A percentile compares a stretch with the other conserved stretches of the same genome.
phyloP scores from a whole-genome alignment of 2,888 invertebrate genomes.

The Onthophagus sagittarius region DNA sequence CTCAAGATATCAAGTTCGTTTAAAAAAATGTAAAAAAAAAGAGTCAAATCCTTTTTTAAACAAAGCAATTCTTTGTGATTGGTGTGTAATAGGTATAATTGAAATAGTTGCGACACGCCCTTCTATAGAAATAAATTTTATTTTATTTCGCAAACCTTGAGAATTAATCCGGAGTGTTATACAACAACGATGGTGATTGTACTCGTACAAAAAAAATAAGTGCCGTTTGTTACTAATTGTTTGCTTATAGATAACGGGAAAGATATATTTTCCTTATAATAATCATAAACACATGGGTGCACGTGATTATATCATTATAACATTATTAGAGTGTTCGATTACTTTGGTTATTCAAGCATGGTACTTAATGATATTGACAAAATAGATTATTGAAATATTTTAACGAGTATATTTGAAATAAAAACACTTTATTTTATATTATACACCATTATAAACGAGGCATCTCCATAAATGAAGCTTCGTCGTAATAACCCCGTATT shows the following conservation, averaged over 20 bases:
- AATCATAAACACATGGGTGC: not conserved
- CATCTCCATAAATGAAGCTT: not conserved
- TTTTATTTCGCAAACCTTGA: not conserved
- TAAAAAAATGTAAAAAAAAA: not conserved
- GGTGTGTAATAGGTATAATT: not conserved
- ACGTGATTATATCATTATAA: not conserved
- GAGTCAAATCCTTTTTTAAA: not conserved
- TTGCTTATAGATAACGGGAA: not conserved
- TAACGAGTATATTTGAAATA: not conserved
- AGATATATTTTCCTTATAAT: not conserved
- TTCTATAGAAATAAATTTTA: not conserved
- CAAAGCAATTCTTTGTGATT: not conserved
- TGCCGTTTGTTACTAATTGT: not conserved
- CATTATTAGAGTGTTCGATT: not conserved
- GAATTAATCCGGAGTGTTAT: not conserved
- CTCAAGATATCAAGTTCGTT: not conserved
- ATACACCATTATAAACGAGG: not conserved
- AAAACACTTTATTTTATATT: not conserved
- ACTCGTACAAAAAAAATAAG: not conserved
- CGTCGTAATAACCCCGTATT: not conserved
- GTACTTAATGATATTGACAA: not conserved
- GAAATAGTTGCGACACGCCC: not conserved
- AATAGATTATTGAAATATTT: not conserved
- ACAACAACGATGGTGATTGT: not conserved
- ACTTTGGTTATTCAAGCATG: not conserved